A percentile compares a stretch with the other conserved stretches of the same genome.
Evolutionary conservation across 1,140 invertebrate genomes (phyloP).

Genomic region (Manduca sexta): DNA sequence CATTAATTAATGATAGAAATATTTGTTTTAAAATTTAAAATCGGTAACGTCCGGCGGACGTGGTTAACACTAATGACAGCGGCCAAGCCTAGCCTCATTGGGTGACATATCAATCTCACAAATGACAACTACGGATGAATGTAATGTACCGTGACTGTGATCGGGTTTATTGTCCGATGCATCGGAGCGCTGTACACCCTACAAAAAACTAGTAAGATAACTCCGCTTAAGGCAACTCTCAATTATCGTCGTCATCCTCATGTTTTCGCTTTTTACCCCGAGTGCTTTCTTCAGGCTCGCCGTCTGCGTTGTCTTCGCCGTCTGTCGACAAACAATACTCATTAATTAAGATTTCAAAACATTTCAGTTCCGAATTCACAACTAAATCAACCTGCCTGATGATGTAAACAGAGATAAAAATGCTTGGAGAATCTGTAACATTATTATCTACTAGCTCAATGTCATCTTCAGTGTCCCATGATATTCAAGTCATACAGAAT

Average conservation of each 20-base stretch:
- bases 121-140: constrained; percentile 48
- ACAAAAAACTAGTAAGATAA: constrained; percentile 66
- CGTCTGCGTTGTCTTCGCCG: constrained; percentile 48
- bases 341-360: background rate
- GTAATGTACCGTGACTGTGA: constrained; percentile 29
- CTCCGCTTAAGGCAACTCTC: constrained; percentile 65
- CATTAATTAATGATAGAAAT: constrained; percentile 34
- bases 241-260: constrained; percentile 68
- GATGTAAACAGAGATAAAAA: too few species aligned
- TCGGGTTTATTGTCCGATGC: constrained; percentile 66
- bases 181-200: constrained; percentile 68
- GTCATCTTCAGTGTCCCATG: too few species aligned
- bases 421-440: too few species aligned
- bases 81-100: constrained; percentile 21
- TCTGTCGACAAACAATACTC: constrained; percentile 21
- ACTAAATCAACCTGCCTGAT: too few species aligned
- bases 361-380: too few species aligned
- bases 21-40: constrained; percentile 15
- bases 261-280: constrained; percentile 73
- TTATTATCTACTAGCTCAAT: too few species aligned
- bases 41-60: constrained; percentile 9
- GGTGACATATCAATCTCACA: constrained; percentile 35
- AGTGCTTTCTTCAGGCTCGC: constrained; percentile 65
- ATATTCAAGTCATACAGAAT: too few species aligned
- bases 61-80: constrained; percentile 16